Conservation (phyloP, 1,140 invertebrate genomes). For the Tetraneura akinire region DNA sequence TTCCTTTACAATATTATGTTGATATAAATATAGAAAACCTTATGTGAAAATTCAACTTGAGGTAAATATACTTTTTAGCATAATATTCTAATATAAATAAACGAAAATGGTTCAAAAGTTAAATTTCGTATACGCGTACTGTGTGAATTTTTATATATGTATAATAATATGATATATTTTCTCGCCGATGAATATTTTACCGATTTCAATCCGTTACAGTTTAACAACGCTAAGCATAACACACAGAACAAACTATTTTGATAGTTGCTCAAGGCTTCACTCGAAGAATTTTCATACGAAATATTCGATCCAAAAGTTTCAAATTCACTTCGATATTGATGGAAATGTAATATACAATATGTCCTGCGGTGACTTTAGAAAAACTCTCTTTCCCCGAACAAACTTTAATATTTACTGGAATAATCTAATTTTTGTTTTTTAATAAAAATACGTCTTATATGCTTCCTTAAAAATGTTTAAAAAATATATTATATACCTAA, state of each 20-base stretch:
- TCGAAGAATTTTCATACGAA: not conserved
- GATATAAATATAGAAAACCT: too few species aligned
- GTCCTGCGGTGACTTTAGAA: not conserved
- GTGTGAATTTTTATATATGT: not conserved
- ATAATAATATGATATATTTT: not conserved
- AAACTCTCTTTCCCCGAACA: not conserved
- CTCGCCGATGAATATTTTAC: not conserved
- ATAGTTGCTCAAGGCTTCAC: not conserved
- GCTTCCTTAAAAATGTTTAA: not conserved
- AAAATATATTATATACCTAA: too few species aligned
- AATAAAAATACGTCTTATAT: slow-evolving; percentile 18
- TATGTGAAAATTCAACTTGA: too few species aligned
- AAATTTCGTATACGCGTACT: too few species aligned
- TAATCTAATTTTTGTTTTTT: slow-evolving; percentile 2
- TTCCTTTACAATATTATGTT: too few species aligned
- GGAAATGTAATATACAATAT: not conserved
- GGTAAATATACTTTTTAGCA: too few species aligned
- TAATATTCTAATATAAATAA: too few species aligned
- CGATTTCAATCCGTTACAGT: not conserved
- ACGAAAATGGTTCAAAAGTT: not conserved
- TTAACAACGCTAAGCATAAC: not conserved
- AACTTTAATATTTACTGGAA: slow-evolving; percentile 5
- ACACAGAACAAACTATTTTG: not conserved
- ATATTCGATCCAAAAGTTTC: not conserved
- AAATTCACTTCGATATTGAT: not conserved